Base-by-base conservation (phyloP, 2,888 invertebrate genomes). In the Thereva nobilitata region DNA sequence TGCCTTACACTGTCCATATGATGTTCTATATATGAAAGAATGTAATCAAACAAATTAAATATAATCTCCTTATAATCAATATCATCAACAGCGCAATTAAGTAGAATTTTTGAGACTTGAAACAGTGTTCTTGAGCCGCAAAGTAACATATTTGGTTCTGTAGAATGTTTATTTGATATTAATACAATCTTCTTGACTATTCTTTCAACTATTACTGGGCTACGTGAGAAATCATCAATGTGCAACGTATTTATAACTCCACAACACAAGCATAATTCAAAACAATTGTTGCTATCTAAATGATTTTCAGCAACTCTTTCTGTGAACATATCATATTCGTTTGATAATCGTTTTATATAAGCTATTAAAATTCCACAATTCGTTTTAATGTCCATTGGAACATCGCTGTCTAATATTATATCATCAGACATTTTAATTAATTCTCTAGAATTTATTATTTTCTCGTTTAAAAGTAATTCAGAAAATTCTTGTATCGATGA, bases 1-100 rank as follows among this genome's bases (percentile, higher is more conserved):
- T 87, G 86, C 1, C 87, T 77, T 35, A 90, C 87, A 70, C 86
- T 85, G 74, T 90, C 89, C 76, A 87, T 83, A 73, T 84, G 83
- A 78, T 88, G 87, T 56, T 88, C 87, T 53, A 88, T 77, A 72
- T 87, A 23, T 23, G 23, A 23, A 23, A 23, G 23, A 23, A 23
- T 23, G 2, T 23, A 23, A 23, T 23, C 23, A 23, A 23, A 23
- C 23, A 85, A 0, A 81, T 76, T 83, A 86, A 85, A 34, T 85
- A 80, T 76, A 85, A 87, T 34, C 77, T 75, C 35, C 77, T 64
- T 38, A 80, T 57, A 6, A 72, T 72, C 12, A 5, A 34, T 35
- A 44, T 56, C 40, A 8, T 74, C 69, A 6, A 78, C 50, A 50
- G 73, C 72, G 64, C 72, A 73, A 50, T 37, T 67, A 3, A 72